Percentiles rank a stretch among this genome's conserved stretches.
These are phyloP conservation scores for Pseudoips prasinana DNA, from an alignment of 2,888 invertebrate species.

Conservation along the genomic window DNA sequence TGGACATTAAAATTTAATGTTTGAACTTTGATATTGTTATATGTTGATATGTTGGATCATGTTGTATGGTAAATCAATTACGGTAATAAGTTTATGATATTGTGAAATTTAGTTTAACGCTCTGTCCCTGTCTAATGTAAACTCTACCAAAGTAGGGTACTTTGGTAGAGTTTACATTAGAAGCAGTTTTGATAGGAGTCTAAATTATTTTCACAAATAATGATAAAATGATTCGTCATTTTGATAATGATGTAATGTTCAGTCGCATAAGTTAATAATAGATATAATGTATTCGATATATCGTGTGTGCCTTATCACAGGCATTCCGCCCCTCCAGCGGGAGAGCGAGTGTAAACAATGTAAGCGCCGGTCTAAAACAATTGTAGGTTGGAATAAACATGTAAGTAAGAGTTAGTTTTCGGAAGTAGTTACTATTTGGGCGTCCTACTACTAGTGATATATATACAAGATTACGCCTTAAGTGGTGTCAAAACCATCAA, in stretches of 20 bases:
- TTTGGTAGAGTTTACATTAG: too few species aligned
- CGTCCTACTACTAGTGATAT: background rate
- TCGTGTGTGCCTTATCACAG: constrained; percentile 1
- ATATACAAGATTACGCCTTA: background rate
- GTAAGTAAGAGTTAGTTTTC: constrained; percentile 1
- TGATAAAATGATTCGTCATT: too few species aligned
- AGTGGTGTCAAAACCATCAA: background rate
- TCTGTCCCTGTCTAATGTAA: too few species aligned
- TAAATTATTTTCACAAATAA: too few species aligned
- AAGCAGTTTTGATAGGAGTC: too few species aligned
- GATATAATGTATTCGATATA: background rate
- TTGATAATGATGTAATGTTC: background rate
- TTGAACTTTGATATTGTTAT: background rate
- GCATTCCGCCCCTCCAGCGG: background rate
- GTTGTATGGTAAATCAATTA: too few species aligned
- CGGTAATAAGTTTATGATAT: too few species aligned
- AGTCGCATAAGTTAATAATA: background rate
- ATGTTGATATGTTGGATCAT: background rate
- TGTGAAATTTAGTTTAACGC: too few species aligned
- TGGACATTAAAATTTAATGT: background rate
- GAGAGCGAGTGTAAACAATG: background rate
- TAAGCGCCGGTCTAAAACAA: background rate
- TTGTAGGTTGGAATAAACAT: constrained; percentile 2
- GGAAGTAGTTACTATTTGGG: background rate
- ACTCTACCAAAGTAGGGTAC: too few species aligned